Conservation (phyloP, 2,888 invertebrate species). For the Dichetophora obliterata region DNA sequence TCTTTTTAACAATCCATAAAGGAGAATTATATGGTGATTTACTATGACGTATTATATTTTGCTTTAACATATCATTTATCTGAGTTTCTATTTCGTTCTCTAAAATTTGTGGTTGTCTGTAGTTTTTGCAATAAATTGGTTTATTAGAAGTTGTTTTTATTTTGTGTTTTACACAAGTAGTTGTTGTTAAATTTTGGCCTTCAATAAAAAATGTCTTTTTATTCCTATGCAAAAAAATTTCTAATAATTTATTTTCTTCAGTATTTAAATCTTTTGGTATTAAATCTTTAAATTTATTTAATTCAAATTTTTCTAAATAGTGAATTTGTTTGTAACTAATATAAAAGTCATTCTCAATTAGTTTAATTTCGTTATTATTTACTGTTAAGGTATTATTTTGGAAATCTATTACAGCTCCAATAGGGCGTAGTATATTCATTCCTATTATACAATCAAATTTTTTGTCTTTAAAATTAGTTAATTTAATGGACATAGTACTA, state of each 20-base stretch:
- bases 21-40: constrained; percentile 33
- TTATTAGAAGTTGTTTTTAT: constrained; percentile 17
- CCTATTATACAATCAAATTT: too few species aligned
- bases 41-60: constrained; percentile 34
- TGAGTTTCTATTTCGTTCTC: constrained; percentile 30
- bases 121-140: constrained; percentile 19
- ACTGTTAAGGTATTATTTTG: too few species aligned
- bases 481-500: too few species aligned
- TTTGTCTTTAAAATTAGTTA: too few species aligned
- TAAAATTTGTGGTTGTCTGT: constrained; percentile 31
- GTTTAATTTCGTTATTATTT: too few species aligned
- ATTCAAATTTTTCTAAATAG: too few species aligned
- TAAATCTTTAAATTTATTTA: background rate
- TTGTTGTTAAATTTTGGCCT: background rate
- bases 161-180: constrained; percentile 9
- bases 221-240: background rate
- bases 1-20: background rate
- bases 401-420: too few species aligned
- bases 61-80: constrained; percentile 32
- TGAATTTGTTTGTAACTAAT: too few species aligned
- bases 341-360: too few species aligned
- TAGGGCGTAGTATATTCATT: too few species aligned
- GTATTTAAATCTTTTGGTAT: background rate
- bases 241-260: background rate
- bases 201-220: constrained; percentile 19